Conservation (phyloP, 1,140 invertebrate species). For the Drosophila sp. region DNA sequence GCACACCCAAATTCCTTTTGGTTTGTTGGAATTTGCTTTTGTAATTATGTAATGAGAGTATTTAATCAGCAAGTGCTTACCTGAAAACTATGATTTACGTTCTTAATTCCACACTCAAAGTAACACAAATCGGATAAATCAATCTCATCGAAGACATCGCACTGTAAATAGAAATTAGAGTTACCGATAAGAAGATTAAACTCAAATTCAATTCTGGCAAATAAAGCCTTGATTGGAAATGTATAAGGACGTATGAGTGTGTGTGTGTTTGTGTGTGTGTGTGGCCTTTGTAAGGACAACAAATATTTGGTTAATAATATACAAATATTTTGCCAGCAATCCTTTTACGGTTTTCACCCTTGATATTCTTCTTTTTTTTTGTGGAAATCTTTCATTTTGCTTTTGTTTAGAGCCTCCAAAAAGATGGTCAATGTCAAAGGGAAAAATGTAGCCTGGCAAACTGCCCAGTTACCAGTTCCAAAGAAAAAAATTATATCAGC, state of each 20-base stretch:
- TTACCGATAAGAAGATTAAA: not conserved
- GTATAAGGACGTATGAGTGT: not conserved
- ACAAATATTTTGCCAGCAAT: slow-evolving; percentile 9
- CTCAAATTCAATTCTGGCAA: slow-evolving; percentile 6
- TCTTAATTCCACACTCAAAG: slow-evolving; percentile 93
- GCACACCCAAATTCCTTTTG: not conserved
- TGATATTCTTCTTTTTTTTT: not conserved
- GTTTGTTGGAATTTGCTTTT: not conserved
- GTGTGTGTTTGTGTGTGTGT: not conserved
- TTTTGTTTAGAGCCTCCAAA: slow-evolving; percentile 5
- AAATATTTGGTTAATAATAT: slow-evolving; percentile 9
- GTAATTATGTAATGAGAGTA: not conserved
- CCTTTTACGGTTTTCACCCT: not conserved
- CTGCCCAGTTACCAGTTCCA: slow-evolving; percentile 16
- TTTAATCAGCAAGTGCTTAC: slow-evolving; percentile 83
- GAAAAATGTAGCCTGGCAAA: slow-evolving; percentile 39
- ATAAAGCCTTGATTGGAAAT: not conserved
- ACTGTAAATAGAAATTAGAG: slow-evolving; percentile 85
- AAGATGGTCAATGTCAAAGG: slow-evolving; percentile 1
- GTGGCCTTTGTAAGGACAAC: not conserved
- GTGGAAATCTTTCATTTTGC: slow-evolving; percentile 19
- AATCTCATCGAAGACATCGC: slow-evolving; percentile 93
- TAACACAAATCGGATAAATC: slow-evolving; percentile 92
- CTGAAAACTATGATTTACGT: slow-evolving; percentile 94
- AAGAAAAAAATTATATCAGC: not conserved